Conservation (phyloP, 2,113 vertebrate species). For the Mandrillus leucophaeus region DNA sequence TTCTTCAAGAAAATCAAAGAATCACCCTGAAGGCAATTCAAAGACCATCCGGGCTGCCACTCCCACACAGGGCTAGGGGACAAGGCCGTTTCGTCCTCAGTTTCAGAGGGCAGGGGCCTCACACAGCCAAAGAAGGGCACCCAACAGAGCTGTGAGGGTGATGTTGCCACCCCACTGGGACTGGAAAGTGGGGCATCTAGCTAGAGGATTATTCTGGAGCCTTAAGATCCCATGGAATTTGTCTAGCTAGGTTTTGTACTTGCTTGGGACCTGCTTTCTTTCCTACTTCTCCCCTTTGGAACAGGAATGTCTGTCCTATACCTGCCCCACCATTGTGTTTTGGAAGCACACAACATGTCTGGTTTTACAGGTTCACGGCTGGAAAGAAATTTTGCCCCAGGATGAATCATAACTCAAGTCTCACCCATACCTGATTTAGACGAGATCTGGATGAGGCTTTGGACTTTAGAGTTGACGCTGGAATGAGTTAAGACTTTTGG, state of each 20-base stretch:
- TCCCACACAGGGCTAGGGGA: not conserved
- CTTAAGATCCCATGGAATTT: not conserved
- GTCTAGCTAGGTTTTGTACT: not conserved
- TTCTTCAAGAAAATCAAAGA: not conserved
- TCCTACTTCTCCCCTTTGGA: not conserved
- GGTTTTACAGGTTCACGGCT: not conserved
- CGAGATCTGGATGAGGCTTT: not conserved
- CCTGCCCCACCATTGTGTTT: not conserved
- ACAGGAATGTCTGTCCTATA: not conserved
- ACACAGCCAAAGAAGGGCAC: not conserved
- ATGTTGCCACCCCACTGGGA: not conserved
- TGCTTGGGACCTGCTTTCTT: not conserved
- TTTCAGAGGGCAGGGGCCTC: not conserved
- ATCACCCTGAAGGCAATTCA: not conserved
- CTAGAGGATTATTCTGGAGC: not conserved
- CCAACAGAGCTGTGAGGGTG: not conserved
- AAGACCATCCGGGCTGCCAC: not conserved
- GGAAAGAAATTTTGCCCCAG: not conserved
- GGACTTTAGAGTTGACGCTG: not conserved
- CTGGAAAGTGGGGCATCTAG: not conserved
- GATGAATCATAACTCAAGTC: not conserved
- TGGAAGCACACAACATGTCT: not conserved
- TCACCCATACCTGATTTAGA: slow-evolving; percentile 1
- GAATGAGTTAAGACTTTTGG: not conserved
- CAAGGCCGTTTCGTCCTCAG: not conserved